These are phyloP conservation scores for Drosophila recens DNA, from an alignment of 2,888 invertebrate species.

Conservation along the genomic window DNA sequence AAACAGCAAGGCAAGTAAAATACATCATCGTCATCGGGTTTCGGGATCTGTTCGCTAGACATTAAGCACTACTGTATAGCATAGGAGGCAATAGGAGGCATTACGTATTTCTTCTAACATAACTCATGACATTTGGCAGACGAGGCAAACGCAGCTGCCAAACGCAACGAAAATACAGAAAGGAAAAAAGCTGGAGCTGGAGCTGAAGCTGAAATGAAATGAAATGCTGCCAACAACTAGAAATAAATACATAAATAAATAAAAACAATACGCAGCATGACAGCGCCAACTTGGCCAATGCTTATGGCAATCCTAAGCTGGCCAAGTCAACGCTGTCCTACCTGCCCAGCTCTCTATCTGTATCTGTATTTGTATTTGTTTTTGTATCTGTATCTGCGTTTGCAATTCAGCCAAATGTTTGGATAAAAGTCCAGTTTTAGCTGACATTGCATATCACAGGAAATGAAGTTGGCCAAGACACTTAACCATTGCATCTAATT, in stretches of 20 bases:
- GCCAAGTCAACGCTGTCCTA: conserved; percentile 9
- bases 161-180: conserved; percentile 52
- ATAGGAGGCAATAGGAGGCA: conserved; percentile 14
- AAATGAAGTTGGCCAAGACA: conserved; percentile 8
- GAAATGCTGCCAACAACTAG: conserved; percentile 60
- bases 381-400: conserved; percentile 7
- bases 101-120: conserved; percentile 64
- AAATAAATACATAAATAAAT: conserved; percentile 68
- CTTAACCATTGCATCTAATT: neutral
- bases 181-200: conserved; percentile 41
- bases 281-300: conserved; percentile 56
- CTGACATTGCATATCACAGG: conserved; percentile 31
- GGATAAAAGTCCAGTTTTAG: conserved; percentile 50
- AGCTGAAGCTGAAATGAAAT: conserved; percentile 37
- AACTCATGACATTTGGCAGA: conserved; percentile 78
- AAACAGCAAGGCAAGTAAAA: conserved; percentile 38
- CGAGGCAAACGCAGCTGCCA: conserved; percentile 68
- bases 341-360: conserved; percentile 10
- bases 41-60: conserved; percentile 26
- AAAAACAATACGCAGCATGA: conserved; percentile 67
- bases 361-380: conserved; percentile 7
- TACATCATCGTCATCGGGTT: conserved; percentile 31
- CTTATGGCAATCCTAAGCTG: conserved; percentile 28
- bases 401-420: conserved; percentile 40
- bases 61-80: neutral